Evolutionary conservation across 2,888 invertebrate species (phyloP).

Genomic region (Polymixis lichenea): DNA sequence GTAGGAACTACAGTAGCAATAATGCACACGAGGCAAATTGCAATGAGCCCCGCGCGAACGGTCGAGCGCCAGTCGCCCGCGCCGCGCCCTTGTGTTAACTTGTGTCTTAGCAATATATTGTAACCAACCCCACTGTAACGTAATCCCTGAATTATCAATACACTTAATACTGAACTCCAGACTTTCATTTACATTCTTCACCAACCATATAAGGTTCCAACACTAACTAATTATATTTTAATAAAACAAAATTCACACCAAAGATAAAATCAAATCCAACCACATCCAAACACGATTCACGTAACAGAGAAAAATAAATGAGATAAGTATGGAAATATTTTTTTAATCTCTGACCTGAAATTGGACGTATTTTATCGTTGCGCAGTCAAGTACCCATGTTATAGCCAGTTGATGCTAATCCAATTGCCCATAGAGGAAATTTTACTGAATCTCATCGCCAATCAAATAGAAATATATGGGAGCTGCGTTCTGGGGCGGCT

Average conservation of each 20-base stretch:
- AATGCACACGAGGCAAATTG: too few relatives aligned
- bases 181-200: too few relatives aligned
- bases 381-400: slow-evolving; percentile 75
- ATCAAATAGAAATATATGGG: slow-evolving; percentile 77
- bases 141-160: too few relatives aligned
- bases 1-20: too few relatives aligned
- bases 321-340: slow-evolving; percentile 58
- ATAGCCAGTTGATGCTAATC: slow-evolving; percentile 86
- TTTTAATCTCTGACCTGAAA: slow-evolving; percentile 63
- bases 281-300: slow-evolving; percentile 44
- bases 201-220: too few relatives aligned
- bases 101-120: too few relatives aligned
- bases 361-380: slow-evolving; percentile 78
- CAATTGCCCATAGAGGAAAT: slow-evolving; percentile 84
- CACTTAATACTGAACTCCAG: too few relatives aligned
- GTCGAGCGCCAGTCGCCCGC: too few relatives aligned
- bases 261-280: slow-evolving; percentile 3
- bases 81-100: too few relatives aligned
- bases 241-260: background rate
- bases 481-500: slow-evolving; percentile 14
- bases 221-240: background rate
- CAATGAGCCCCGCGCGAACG: too few relatives aligned
- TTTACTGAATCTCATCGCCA: slow-evolving; percentile 80
- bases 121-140: too few relatives aligned
- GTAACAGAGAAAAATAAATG: slow-evolving; percentile 58